These are phyloP conservation scores for Sisor rabdophorus DNA, from an alignment of 2,113 vertebrate species.

Conservation along the genomic window DNA sequence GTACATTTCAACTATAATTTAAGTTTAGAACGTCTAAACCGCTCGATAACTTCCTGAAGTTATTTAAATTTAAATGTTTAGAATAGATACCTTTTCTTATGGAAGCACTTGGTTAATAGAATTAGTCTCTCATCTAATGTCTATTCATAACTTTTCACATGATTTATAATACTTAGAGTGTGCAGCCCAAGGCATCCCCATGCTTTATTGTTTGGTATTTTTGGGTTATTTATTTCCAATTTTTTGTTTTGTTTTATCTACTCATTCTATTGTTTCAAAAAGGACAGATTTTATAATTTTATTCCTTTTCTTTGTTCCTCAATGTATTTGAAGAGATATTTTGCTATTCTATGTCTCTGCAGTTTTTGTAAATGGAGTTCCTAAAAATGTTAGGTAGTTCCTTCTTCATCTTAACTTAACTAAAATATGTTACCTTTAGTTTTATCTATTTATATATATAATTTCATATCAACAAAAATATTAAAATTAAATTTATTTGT, in stretches of 20 bases:
- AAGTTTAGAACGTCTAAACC: neutral
- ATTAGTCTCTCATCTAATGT: neutral
- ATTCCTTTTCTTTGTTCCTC: neutral
- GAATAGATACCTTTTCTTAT: too few species aligned
- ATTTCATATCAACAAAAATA: too few species aligned
- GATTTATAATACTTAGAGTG: neutral
- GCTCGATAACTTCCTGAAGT: neutral
- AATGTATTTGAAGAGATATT: neutral
- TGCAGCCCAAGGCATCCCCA: neutral
- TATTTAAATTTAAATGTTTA: neutral
- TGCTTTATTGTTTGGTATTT: neutral
- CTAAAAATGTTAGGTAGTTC: neutral
- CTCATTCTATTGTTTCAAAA: neutral
- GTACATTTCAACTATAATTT: neutral
- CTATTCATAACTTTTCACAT: neutral
- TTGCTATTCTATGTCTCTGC: neutral
- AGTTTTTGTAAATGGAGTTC: neutral
- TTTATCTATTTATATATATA: too few species aligned
- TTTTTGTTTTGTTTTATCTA: neutral
- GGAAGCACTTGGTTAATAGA: neutral
- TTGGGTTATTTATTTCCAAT: neutral
- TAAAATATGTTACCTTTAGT: neutral
- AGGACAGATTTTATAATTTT: neutral
- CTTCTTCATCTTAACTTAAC: neutral
- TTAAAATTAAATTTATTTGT: too few species aligned